Base-by-base conservation (phyloP, 2,113 vertebrate species). In the Lota lota region DNA sequence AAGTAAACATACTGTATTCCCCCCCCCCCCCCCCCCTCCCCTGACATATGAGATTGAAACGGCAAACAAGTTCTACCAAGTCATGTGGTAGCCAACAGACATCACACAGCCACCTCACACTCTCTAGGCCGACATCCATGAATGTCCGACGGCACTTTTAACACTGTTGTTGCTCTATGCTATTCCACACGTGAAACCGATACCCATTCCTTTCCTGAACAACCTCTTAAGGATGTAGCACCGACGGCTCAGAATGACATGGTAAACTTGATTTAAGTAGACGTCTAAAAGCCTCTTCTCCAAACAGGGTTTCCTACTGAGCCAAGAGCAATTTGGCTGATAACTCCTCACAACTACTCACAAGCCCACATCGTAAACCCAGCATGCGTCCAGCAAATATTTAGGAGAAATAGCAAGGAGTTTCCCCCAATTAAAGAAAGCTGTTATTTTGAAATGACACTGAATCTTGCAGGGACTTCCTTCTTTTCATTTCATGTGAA, bases 381-480 rank as follows among this genome's bases (percentile, higher is more conserved):
- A 53, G 51, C 51, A 17, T 53, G 77, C 70, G 82, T 65, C 24
- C 70, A 63, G 72, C 73, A 75, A 75, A 79, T 87, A 86, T 72
- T 74, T 67, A 21, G 73, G 76, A 68, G 70, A 75, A 66, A 77
- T 36, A 75, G 77, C 61, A 77, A 73, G 73, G 64, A 70, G 67
- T 68, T 77, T 79, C 78, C 80, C 64, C 69, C 84, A 90, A 91
- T 92, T 91, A 89, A 91, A 88, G 81, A 83, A 87, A 33, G 90
- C 82, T 81, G 82, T 88, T 87, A 83, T 88, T 90, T 85, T 88
- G 83, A 88, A 87, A 83, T 69, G 77, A 76, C 11, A 21, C 57
- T 15, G 63, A 76, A 82, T 85, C 79, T 77, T 76, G 80, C 83
- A 64, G 60, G 77, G 76, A 85, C 81, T 88, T 83, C 79, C 87